Conservation (phyloP, 2,113 vertebrate genomes). For the Pogonocichla stellata region DNA sequence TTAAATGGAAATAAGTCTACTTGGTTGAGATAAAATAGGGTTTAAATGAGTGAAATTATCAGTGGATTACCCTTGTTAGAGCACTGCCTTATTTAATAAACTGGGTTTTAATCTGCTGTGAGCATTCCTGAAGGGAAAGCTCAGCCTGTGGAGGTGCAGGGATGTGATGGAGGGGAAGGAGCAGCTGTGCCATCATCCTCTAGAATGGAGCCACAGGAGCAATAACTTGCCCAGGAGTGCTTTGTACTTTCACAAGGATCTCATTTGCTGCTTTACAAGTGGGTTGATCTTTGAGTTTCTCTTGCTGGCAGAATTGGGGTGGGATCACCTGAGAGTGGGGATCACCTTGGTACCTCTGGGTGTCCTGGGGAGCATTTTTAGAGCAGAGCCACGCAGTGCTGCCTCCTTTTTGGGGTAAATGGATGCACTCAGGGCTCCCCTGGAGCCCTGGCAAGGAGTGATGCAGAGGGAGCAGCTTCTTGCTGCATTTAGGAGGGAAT, state of each 20-base stretch:
- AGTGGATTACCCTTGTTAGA: conserved; percentile 37
- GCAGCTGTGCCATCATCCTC: background rate
- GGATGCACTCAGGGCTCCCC: background rate
- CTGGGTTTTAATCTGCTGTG: conserved; percentile 25
- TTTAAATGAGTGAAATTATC: conserved; percentile 58
- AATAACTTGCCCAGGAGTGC: background rate
- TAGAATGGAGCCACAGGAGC: background rate
- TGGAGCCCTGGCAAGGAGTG: background rate
- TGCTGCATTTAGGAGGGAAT: background rate
- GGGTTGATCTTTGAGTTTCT: background rate
- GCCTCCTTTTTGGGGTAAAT: background rate
- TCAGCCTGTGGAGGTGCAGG: background rate
- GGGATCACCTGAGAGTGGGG: background rate
- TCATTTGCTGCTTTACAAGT: background rate
- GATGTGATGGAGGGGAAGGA: background rate
- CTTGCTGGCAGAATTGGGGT: background rate
- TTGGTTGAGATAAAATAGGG: conserved; percentile 56
- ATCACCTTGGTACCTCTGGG: fast-evolving
- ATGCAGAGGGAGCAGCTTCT: background rate
- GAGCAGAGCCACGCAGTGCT: background rate
- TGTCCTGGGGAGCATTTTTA: background rate
- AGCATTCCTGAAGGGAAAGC: background rate
- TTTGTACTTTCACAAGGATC: background rate
- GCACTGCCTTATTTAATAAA: conserved; percentile 48
- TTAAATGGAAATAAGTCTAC: conserved; percentile 59